These are phyloP conservation scores for Dascillus cervinus DNA, from an alignment of 2,888 invertebrate genomes.

Conservation along the genomic window DNA sequence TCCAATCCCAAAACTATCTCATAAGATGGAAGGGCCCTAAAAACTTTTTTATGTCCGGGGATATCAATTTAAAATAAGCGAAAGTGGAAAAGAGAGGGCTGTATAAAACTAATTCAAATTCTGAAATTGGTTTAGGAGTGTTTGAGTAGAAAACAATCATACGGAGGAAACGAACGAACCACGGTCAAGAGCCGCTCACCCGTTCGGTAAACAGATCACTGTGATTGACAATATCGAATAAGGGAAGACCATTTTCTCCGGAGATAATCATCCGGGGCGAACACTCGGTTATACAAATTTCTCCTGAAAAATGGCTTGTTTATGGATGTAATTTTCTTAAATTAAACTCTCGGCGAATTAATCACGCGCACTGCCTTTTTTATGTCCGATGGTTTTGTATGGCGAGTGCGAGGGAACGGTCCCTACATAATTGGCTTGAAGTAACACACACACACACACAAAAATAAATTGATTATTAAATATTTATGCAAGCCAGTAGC, in stretches of 20 bases:
- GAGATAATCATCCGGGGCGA: conserved; percentile 37
- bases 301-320: too few relatives aligned
- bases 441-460: too few relatives aligned
- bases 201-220: conserved; percentile 34
- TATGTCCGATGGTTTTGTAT: too few relatives aligned
- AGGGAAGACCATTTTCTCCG: conserved; percentile 23
- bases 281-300: too few relatives aligned
- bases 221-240: conserved; percentile 35
- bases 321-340: too few relatives aligned
- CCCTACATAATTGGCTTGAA: conserved; percentile 23
- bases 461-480: conserved; percentile 34
- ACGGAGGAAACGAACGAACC: conserved; percentile 17
- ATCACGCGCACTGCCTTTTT: too few relatives aligned
- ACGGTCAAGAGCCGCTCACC: conserved; percentile 29
- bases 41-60: too few relatives aligned
- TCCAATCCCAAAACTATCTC: too few relatives aligned
- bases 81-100: conserved; percentile 14
- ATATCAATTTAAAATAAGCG: background rate
- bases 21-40: too few relatives aligned
- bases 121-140: conserved; percentile 18
- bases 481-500: conserved; percentile 27
- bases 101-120: conserved; percentile 17
- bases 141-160: conserved; percentile 25
- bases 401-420: too few relatives aligned
- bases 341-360: too few relatives aligned